Base-by-base conservation (phyloP, 2,797 vertebrate genomes). In the Sebastes baramenuke region DNA sequence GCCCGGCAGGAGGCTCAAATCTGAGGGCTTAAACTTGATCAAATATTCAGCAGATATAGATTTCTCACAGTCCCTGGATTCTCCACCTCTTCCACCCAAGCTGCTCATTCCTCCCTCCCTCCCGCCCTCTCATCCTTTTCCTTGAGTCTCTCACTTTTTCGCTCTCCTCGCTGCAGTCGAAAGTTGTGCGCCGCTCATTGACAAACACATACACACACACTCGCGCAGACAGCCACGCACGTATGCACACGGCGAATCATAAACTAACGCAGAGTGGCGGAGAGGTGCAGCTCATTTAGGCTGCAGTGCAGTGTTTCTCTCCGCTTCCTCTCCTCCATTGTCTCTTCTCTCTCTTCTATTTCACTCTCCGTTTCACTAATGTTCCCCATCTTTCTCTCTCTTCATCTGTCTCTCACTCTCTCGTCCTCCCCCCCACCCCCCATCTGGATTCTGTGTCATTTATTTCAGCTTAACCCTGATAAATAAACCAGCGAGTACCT, bases 41-140 rank as follows among this genome's bases (percentile, higher is more conserved):
- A 94, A 94, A 95, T 93, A 95, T 95, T 94, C 94, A 94, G 90
- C 92, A 90, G 91, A 89, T 94, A 93, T 92, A 89, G 93, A 95
- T 95, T 92, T 93, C 90, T 90, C 88, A 16, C 77, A 89, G 88
- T 94, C 92, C 85, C 91, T 86, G 64, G 77, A 83, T 93, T 88
- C 84, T 81, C 70, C 72, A 54, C 80, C 89, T 90, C 86, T 86
- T 91, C 84, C 82, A 87, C 79, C 83, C 76, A 79, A 80, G 78
- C 87, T 78, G 82, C 77, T 82, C 38, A 81, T 77, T 75, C 71
- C 54, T 76, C 65, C 27, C 13, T 56, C 71, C n/a, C n/a, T 11
- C 52, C n/a, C 49, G 9, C 18, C 36, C 36, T 2, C 16, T 22
- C 54, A 4, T 54, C 75, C 70, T 62, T 76, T 76, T 46, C 34